These are phyloP conservation scores for Tridacna gigas DNA, from an alignment of 2,888 invertebrate genomes.

Conservation along the genomic window DNA sequence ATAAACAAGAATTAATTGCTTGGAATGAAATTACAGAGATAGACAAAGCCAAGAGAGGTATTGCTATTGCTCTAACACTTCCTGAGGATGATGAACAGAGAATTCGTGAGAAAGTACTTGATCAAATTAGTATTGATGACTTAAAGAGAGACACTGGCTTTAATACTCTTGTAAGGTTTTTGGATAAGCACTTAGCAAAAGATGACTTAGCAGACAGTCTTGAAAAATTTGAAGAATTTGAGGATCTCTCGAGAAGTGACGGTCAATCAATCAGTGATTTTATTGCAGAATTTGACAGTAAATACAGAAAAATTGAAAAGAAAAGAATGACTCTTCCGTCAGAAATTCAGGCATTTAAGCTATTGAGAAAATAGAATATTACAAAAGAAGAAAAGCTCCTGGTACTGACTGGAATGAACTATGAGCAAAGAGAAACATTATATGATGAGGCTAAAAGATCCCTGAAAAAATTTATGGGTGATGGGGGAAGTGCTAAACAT, in stretches of 20 bases:
- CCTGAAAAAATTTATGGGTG: conserved; percentile 45
- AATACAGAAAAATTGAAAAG: conserved; percentile 14
- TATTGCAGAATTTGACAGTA: too few species aligned
- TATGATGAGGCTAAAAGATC: conserved; percentile 44
- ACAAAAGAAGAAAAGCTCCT: conserved; percentile 58
- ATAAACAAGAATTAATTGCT: background rate
- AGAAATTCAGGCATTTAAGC: conserved; percentile 5
- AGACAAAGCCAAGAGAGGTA: background rate
- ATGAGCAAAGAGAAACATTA: conserved; percentile 36
- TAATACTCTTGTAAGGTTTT: background rate
- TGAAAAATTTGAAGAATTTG: too few species aligned
- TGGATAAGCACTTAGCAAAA: conserved; percentile 6
- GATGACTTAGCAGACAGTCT: conserved; percentile 12
- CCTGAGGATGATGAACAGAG: background rate
- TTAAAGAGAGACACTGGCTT: background rate
- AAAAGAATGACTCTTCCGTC: background rate
- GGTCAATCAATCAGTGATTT: too few species aligned
- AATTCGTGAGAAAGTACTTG: background rate
- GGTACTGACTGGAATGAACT: conserved; percentile 54
- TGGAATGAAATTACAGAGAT: conserved; percentile 1
- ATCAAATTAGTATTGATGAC: background rate
- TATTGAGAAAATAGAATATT: conserved; percentile 45
- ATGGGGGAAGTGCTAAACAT: background rate
- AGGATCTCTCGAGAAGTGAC: too few species aligned
- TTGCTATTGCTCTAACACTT: background rate